A percentile compares a stretch with the other conserved stretches of the same genome.
phyloP scores from a whole-genome alignment of 1,140 invertebrate genomes.

The Globodera ellingtonae region DNA sequence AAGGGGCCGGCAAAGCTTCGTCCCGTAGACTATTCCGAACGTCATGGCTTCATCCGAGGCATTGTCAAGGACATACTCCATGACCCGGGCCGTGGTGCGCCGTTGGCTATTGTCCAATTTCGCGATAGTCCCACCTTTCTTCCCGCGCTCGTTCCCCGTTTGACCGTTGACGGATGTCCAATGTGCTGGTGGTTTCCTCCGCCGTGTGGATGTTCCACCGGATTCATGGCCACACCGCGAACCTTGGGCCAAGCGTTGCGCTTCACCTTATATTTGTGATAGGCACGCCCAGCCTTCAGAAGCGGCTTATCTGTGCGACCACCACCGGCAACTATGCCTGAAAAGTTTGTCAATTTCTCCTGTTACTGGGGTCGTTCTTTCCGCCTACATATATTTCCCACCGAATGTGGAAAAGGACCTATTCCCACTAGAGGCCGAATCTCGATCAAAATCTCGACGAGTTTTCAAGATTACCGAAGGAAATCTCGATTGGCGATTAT shows the following conservation, averaged over 20 bases:
- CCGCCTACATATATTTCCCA: neutral
- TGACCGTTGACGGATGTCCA: slow-evolving; percentile 98
- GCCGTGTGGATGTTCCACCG: slow-evolving; percentile 98
- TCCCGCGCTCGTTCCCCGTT: slow-evolving; percentile 95
- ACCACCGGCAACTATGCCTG: slow-evolving; percentile 95
- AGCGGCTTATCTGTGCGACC: slow-evolving; percentile 99
- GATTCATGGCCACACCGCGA: slow-evolving; percentile 75
- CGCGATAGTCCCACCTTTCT: slow-evolving; percentile 99
- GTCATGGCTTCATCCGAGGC: slow-evolving; percentile 97
- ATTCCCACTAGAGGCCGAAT: slow-evolving; percentile 4
- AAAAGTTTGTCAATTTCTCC: neutral
- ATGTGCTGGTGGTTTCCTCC: slow-evolving; percentile 99
- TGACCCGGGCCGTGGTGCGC: slow-evolving; percentile 96
- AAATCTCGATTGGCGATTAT: no score
- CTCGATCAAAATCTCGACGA: no score
- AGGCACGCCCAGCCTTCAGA: slow-evolving; percentile 96
- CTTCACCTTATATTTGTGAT: slow-evolving; percentile 99
- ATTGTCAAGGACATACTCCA: slow-evolving; percentile 87
- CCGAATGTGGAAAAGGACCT: neutral
- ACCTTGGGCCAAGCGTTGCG: slow-evolving; percentile 97
- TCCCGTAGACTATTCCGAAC: slow-evolving; percentile 90
- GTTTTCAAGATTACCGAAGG: no score
- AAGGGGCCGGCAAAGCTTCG: slow-evolving; percentile 97
- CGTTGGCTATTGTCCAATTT: slow-evolving; percentile 93
- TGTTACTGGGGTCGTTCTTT: no score